Conservation (phyloP, 2,888 invertebrate genomes). For the Pinctada fucata region DNA sequence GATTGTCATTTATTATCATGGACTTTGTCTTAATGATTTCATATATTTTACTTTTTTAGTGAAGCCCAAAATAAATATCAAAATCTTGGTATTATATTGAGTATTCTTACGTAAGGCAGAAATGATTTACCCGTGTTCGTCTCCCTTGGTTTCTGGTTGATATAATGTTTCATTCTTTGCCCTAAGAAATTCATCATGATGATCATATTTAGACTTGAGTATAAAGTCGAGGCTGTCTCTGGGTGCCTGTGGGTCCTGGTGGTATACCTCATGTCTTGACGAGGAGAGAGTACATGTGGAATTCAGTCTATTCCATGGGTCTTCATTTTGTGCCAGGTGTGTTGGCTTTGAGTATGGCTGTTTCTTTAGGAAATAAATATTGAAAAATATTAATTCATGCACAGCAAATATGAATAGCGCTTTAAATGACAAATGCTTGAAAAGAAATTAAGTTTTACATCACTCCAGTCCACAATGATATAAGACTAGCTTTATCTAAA, state of each 20-base stretch:
- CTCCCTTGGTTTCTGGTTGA: constrained; percentile 74
- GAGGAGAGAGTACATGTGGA: constrained; percentile 70
- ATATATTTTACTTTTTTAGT: too few relatives aligned
- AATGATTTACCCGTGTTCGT: constrained; percentile 67
- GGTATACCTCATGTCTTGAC: constrained; percentile 70
- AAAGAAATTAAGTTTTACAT: not conserved
- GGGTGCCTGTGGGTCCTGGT: constrained; percentile 74
- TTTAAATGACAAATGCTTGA: not conserved
- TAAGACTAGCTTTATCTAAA: too few relatives aligned
- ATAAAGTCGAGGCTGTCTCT: constrained; percentile 76
- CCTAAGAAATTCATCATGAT: constrained; percentile 73
- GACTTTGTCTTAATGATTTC: too few relatives aligned
- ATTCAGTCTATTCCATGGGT: constrained; percentile 75
- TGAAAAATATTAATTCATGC: not conserved
- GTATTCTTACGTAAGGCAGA: too few relatives aligned
- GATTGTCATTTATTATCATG: too few relatives aligned
- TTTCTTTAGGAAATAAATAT: constrained; percentile 57
- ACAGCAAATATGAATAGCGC: not conserved
- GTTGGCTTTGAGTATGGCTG: constrained; percentile 66
- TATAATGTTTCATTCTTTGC: constrained; percentile 72
- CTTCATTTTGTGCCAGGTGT: constrained; percentile 70
- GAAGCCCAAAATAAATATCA: too few relatives aligned
- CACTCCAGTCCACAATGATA: not conserved
- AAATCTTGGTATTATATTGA: too few relatives aligned
- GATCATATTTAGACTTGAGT: constrained; percentile 75